A percentile compares a stretch with the other conserved stretches of the same genome.
Evolutionary conservation across 2,888 invertebrate species (phyloP).

Genomic region (Sesia apiformis): DNA sequence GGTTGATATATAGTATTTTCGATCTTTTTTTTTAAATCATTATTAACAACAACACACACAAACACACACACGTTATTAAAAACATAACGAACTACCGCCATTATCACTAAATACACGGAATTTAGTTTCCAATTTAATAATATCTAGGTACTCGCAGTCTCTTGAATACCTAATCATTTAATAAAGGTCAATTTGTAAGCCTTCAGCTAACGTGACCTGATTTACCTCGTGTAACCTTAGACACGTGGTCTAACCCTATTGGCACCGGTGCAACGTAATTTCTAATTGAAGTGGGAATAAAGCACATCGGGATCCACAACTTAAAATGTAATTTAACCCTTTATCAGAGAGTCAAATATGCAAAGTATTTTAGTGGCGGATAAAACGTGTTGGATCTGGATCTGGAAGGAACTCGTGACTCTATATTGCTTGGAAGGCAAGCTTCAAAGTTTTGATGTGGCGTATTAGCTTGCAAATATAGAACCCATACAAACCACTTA

Average conservation of each 20-base stretch:
- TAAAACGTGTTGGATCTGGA: too few relatives aligned
- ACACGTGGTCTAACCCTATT: constrained; percentile 41
- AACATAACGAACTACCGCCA: too few relatives aligned
- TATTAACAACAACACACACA: too few relatives aligned
- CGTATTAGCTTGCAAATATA: constrained; percentile 71
- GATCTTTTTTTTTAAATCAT: too few relatives aligned
- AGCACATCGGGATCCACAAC: background rate
- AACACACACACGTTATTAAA: too few relatives aligned
- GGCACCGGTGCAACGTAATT: constrained; percentile 23
- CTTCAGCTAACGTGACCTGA: constrained; percentile 32
- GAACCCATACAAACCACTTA: constrained; percentile 70
- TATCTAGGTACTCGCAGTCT: too few relatives aligned
- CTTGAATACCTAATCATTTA: background rate
- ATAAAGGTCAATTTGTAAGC: constrained; percentile 10
- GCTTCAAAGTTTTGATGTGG: constrained; percentile 60
- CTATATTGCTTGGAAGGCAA: constrained; percentile 48
- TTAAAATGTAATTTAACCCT: background rate
- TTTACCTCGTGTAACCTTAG: constrained; percentile 41
- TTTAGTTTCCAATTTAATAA: too few relatives aligned
- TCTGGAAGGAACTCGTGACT: constrained; percentile 29
- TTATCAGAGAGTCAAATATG: background rate
- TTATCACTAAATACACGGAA: too few relatives aligned
- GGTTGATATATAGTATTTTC: too few relatives aligned
- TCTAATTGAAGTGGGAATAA: constrained; percentile 6
- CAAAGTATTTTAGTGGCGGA: background rate